Evolutionary conservation across 2,113 vertebrate genomes (phyloP), one percentile per base, ranked within the genome.

Genomic region (Noctilio leporinus): DNA sequence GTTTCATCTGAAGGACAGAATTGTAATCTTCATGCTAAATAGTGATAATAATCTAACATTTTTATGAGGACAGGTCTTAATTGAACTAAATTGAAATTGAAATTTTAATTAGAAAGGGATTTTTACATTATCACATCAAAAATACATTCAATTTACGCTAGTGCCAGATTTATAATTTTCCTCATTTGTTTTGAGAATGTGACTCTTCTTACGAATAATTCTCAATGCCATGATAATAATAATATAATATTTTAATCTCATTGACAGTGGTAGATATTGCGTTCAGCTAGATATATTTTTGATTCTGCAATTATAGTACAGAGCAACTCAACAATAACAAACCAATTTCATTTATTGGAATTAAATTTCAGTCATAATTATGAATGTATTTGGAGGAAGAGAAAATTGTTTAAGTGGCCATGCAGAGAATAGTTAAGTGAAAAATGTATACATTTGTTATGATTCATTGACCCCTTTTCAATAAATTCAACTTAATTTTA

Each of bases 51-150:
- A 88, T 85, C 20, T 40, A 84, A 87, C 8, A n/a, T 22, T 86
- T 89, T 89, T 95, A 76, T 93, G 45, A 89, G 19, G n/a, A 53
- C 26, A 88, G 12, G 84, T 80, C 28, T 78, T 95, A 96, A 91
- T 15, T 89, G 30, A 86, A 78, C 40, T 69, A 95, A 93, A 93
- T 76, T 87, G 12, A 93, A 92, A 95, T 86, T 70, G 40, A 92
- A 96, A 84, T 81, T 95, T 95, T 91, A 94, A 96, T 89, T 97
- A 57, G 49, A 86, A 91, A 89, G 35, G 4, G 24, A 97, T 82
- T 89, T 95, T 89, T 78, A 80, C 26, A 57, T 88, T 85, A 33
- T 89, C 55, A 78, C 43, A 86, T 83, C 33, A 94, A 73, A 49
- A 95, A 80, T 89, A 19, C 33, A 91, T 89, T 92, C 75, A 53